Percentiles rank a stretch among this genome's conserved stretches.
These are phyloP conservation scores for Loriculus beryllinus DNA, from an alignment of 2,797 vertebrate genomes.

Conservation along the genomic window DNA sequence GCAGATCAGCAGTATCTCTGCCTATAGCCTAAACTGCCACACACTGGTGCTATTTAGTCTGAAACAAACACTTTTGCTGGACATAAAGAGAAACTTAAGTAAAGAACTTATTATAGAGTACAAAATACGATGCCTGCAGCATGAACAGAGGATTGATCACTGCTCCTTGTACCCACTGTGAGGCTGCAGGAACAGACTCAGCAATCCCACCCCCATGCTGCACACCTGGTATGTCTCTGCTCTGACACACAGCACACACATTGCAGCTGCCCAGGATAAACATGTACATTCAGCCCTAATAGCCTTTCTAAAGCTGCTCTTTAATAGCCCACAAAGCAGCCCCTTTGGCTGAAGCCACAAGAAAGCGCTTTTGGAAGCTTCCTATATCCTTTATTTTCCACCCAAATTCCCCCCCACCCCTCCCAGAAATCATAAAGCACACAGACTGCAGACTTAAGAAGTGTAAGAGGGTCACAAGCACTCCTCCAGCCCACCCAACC, in stretches of 20 bases:
- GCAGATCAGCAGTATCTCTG: not conserved
- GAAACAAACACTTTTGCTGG: not conserved
- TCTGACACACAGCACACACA: not conserved
- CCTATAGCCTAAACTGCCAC: not conserved
- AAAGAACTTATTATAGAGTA: not conserved
- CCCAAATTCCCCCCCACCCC: not conserved
- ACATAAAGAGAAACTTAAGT: not conserved
- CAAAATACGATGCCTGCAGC: not conserved
- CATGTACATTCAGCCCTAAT: not conserved
- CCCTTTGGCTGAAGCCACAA: not conserved
- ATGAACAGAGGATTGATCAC: not conserved
- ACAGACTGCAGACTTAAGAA: conserved; percentile 8
- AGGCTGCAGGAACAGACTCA: not conserved
- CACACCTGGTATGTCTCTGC: not conserved
- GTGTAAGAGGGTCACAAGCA: not conserved
- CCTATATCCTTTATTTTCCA: not conserved
- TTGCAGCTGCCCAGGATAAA: conserved; percentile 42
- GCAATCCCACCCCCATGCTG: not conserved
- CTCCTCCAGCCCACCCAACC: not conserved
- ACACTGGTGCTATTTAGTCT: not conserved
- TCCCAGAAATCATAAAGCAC: conserved; percentile 10
- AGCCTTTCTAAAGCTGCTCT: not conserved
- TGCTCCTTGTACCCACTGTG: not conserved
- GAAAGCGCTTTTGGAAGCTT: not conserved
- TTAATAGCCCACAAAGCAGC: not conserved